phyloP scores from a whole-genome alignment of 2,797 vertebrate species.

The Sciaenops ocellatus region DNA sequence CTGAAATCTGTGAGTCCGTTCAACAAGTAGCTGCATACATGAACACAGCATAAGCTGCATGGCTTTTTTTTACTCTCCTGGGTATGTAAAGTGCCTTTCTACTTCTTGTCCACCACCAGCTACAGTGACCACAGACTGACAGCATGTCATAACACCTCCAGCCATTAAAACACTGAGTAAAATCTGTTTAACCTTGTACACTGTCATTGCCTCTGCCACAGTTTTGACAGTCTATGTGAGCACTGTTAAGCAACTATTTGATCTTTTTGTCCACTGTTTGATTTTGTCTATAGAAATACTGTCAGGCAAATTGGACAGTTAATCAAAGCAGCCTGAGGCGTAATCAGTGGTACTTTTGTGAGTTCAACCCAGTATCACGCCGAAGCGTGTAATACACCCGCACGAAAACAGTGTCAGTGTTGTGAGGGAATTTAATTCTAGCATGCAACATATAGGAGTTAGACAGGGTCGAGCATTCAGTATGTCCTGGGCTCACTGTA shows the following conservation, averaged over 20 bases:
- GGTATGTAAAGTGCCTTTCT: neutral
- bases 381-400: too few species aligned
- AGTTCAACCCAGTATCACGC: neutral
- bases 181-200: neutral
- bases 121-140: neutral
- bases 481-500: too few species aligned
- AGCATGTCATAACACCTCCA: neutral
- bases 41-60: neutral
- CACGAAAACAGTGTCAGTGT: too few species aligned
- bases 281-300: constrained; percentile 9
- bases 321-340: neutral
- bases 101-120: neutral
- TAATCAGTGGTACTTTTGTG: neutral
- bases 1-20: neutral
- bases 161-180: neutral
- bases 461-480: too few species aligned
- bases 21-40: neutral
- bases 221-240: neutral
- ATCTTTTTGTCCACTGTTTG: neutral
- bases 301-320: neutral
- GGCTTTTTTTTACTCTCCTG: neutral
- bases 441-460: too few species aligned
- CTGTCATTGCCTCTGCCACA: neutral
- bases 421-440: too few species aligned
- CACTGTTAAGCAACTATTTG: neutral